phyloP scores from a whole-genome alignment of 2,797 vertebrate species.

The Discoglossus pictus region DNA sequence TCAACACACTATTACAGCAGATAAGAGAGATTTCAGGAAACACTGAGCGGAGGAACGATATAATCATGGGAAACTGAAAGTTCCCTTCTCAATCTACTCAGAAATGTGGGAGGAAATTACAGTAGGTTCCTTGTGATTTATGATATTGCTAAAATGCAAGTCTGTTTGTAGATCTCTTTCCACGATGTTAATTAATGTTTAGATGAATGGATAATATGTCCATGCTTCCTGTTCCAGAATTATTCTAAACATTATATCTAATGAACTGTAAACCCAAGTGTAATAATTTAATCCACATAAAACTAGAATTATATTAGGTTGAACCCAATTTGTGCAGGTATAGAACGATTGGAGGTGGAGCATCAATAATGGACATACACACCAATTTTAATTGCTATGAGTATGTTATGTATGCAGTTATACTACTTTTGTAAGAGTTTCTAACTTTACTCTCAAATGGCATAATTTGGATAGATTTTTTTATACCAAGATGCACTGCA shows the following conservation, averaged over 20 bases:
- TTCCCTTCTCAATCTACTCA: conserved; percentile 16
- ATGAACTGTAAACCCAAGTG: background rate
- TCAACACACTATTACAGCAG: conserved; percentile 26
- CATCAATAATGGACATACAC: no score
- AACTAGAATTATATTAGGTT: no score
- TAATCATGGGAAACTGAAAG: conserved; percentile 43
- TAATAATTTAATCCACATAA: no score
- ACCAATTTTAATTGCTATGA: no score
- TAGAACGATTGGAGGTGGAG: no score
- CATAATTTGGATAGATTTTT: no score
- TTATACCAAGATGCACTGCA: no score
- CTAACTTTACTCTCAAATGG: no score
- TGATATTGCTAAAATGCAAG: conserved; percentile 10
- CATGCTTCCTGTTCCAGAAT: background rate
- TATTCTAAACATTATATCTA: background rate
- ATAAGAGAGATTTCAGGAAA: conserved; percentile 41
- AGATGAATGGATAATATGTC: conserved; percentile 4
- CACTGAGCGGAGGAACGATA: conserved; percentile 16
- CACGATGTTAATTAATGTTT: conserved; percentile 20
- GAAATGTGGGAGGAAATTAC: conserved; percentile 39
- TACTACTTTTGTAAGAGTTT: no score
- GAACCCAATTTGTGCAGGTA: no score
- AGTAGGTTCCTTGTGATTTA: conserved; percentile 33
- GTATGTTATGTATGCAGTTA: no score
- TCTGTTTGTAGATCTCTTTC: conserved; percentile 16